Evolutionary conservation across 2,797 vertebrate species (phyloP).

Genomic region (Ciconia nigra): DNA sequence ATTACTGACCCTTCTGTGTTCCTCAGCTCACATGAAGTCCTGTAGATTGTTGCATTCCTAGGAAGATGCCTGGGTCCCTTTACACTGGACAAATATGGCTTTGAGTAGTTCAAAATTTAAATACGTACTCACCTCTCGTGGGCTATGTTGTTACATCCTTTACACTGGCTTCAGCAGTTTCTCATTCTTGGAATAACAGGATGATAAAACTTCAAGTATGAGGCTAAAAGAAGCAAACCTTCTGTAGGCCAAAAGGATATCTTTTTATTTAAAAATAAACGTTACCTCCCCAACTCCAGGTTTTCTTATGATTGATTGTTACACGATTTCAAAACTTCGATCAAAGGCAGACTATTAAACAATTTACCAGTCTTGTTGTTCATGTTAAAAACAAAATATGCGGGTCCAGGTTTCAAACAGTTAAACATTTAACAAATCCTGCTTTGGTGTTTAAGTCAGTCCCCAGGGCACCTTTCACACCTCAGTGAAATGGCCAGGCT

Average conservation of each 20-base stretch:
- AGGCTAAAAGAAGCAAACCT: background rate
- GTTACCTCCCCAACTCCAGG: background rate
- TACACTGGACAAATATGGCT: background rate
- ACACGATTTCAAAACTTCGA: background rate
- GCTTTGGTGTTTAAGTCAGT: background rate
- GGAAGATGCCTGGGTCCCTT: background rate
- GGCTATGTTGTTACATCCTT: constrained; percentile 11
- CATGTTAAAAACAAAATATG: background rate
- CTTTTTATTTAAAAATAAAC: background rate
- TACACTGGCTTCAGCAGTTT: background rate
- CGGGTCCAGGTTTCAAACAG: background rate
- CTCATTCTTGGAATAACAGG: background rate
- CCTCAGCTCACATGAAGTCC: background rate
- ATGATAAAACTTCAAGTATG: background rate
- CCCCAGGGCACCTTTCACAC: background rate
- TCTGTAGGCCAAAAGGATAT: background rate
- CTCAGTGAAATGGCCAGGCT: background rate
- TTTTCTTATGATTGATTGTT: background rate
- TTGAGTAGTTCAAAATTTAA: background rate
- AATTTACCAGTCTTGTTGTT: background rate
- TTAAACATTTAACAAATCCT: background rate
- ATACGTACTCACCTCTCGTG: constrained; percentile 38
- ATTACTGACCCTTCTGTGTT: background rate
- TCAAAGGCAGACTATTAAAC: background rate
- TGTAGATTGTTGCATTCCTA: background rate